phyloP scores from a whole-genome alignment of 2,888 invertebrate genomes.

The Rhingia rostrata region DNA sequence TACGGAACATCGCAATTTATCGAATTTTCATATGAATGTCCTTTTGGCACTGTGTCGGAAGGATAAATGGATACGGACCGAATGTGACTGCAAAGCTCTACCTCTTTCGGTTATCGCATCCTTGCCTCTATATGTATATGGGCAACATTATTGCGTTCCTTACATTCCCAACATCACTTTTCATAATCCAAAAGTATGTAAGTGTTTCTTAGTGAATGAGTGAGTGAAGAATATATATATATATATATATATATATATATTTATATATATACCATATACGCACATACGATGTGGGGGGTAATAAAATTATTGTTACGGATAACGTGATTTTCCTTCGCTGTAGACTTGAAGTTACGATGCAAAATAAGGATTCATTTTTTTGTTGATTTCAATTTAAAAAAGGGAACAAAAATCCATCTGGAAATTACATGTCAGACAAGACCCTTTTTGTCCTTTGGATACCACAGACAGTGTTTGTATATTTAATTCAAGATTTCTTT shows the following conservation, averaged over 20 bases:
- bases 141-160: constrained; percentile 32
- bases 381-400: constrained; percentile 17
- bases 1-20: constrained; percentile 78
- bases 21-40: constrained; percentile 74
- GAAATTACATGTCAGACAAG: constrained; percentile 69
- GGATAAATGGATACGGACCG: constrained; percentile 21
- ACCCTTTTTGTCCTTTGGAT: constrained; percentile 58
- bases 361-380: constrained; percentile 34
- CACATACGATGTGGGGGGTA: constrained; percentile 27
- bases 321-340: constrained; percentile 61
- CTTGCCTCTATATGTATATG: constrained; percentile 8
- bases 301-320: constrained; percentile 68
- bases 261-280: not conserved
- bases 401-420: constrained; percentile 42
- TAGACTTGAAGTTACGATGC: constrained; percentile 43
- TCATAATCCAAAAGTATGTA: constrained; percentile 56
- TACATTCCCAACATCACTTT: constrained; percentile 6
- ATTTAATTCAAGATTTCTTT: constrained; percentile 29
- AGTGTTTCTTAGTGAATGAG: not conserved
- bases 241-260: not conserved
- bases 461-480: constrained; percentile 33
- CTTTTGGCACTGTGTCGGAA: constrained; percentile 48
- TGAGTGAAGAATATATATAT: not conserved
- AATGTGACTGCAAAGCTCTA: constrained; percentile 37
- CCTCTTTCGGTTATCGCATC: constrained; percentile 28